phyloP scores from a whole-genome alignment of 2,113 vertebrate genomes.

The Suncus etruscus region DNA sequence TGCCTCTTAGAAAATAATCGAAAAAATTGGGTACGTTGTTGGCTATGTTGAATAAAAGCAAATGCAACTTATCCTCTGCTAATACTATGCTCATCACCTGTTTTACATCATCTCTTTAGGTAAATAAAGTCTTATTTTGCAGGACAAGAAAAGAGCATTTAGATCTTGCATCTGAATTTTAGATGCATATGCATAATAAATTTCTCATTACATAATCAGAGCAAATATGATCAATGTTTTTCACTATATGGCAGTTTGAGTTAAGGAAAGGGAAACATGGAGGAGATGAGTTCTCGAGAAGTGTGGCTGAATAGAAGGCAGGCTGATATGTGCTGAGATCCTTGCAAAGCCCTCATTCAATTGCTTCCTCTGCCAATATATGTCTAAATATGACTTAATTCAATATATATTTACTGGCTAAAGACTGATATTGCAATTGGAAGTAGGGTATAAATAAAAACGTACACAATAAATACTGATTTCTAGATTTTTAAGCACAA shows the following conservation, averaged over 20 bases:
- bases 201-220: background rate
- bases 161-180: background rate
- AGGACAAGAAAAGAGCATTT: too few species aligned
- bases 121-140: too few species aligned
- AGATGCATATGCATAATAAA: too few species aligned
- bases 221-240: background rate
- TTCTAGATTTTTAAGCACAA: conserved; percentile 5
- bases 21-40: background rate
- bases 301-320: too few species aligned
- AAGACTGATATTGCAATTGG: background rate
- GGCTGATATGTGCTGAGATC: background rate
- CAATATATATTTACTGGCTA: conserved; percentile 19
- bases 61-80: background rate
- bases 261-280: background rate
- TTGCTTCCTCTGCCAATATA: background rate
- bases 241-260: background rate
- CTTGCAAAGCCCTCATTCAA: background rate
- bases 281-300: background rate
- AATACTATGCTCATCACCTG: background rate
- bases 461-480: background rate
- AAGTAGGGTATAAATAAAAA: background rate
- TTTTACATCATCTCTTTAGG: background rate
- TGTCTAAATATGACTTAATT: background rate
- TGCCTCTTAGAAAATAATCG: conserved; percentile 42
- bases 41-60: background rate